Base-by-base conservation (phyloP, 2,888 invertebrate genomes). In the Chorisops tibialis region DNA sequence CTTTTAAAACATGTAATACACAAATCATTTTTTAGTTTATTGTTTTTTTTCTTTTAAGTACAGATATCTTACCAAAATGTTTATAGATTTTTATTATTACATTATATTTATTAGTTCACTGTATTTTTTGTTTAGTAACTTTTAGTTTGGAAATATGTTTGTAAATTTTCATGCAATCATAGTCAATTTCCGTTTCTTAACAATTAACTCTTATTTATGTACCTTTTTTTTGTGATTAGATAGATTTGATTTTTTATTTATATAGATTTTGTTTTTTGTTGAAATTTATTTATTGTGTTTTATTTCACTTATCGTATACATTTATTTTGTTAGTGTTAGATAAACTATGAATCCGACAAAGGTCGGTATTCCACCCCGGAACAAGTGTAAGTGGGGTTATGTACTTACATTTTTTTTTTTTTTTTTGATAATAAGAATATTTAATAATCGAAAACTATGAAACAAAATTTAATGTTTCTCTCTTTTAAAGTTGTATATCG, bases 241-340 rank as follows among this genome's bases (percentile, higher is more conserved):
- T 9, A 7, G 30, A 30, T 30, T 30, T 9, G n/a, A n/a, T n/a
- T n/a, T n/a, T n/a, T n/a, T n/a, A n/a, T n/a, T n/a, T n/a, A n/a
- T n/a, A n/a, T n/a, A n/a, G n/a, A n/a, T 2, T 30, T 30, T 30
- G 30, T 30, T 30, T 30, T n/a, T n/a, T n/a, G n/a, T n/a, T n/a
- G n/a, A n/a, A n/a, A n/a, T n/a, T 30, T 30, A 30, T 30, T 30
- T 30, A 30, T 30, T 19, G 51, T 51, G 50, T 50, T 38, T 38
- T 37, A 51, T n/a, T 30, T 51, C 51, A 51, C 51, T 51, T 51
- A 51, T 38, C 51, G 51, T 51, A 51, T 51, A 51, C 51, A 51
- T 38, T 38, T 38, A 38, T 22, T 49, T 37, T 19, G 51, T 51
- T 35, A 47, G 21, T 21, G 19, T 38, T 38, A 37, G 16, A 19